Evolutionary conservation across 2,797 vertebrate genomes (phyloP), one percentile per base, ranked within the genome.

Genomic region (Podarcis siculus): DNA sequence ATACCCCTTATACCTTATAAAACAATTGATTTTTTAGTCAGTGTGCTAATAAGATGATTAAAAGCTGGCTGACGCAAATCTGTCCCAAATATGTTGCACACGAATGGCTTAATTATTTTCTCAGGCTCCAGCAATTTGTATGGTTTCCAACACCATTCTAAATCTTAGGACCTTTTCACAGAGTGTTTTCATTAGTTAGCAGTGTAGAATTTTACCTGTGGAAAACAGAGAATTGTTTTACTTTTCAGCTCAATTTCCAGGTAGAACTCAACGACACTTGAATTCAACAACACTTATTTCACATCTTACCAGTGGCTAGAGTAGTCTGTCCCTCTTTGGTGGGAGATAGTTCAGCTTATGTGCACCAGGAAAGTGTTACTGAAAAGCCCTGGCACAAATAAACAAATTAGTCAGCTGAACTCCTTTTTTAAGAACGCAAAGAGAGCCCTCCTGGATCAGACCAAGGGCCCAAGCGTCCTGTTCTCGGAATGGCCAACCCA

Each of bases 81-180:
- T 90, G 75, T 85, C 90, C 90, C 75, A 93, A 89, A 85, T 13
- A 55, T 89, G 58, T 69, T 55, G 21, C 79, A 84, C 67, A 79
- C 30, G 13, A 89, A 77, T 76, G 83, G 82, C 30, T 58, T 83
- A 55, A 66, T 86, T 89, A 86, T 30, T 94, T 89, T 67, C 58
- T 92, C 32, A 84, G 49, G 61, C 42, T 86, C 92, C 95, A 81
- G 83, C 92, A 88, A 90, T 39, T 86, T 94, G 90, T 85, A 89
- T 83, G 3, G 0, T 84, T 94, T 90, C 91, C 92, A 95, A 32
- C 76, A 88, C 72, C 58, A 91, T 93, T 90, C 87, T 90, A 92
- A 91, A 91, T 94, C 82, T 88, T 81, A 1, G 82, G 87, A 94
- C 94, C 87, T 89, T 94, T 86, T 91, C 82, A 91, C 61, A 73